A percentile compares a stretch with the other conserved stretches of the same genome.
Evolutionary conservation across 2,888 invertebrate species (phyloP).

Genomic region (Pristionchus exspectatus): DNA sequence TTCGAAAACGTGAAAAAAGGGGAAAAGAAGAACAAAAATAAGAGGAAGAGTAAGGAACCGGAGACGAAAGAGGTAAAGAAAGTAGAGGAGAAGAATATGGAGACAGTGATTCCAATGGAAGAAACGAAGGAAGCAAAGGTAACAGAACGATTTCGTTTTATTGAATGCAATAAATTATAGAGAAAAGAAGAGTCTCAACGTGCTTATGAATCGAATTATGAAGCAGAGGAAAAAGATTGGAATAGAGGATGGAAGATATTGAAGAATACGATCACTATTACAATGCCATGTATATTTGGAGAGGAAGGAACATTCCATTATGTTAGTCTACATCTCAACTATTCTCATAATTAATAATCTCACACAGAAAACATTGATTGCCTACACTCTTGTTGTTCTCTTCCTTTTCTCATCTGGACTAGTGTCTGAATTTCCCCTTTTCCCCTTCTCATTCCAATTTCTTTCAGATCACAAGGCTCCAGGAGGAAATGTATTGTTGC

Average conservation of each 20-base stretch:
- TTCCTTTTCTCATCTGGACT: background rate
- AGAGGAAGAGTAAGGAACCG: background rate
- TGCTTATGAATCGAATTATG: conserved; percentile 4
- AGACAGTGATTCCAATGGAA: background rate
- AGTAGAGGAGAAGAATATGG: background rate
- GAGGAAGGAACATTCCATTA: background rate
- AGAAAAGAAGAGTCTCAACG: conserved; percentile 10
- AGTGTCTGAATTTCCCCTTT: background rate
- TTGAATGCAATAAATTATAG: background rate
- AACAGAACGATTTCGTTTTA: too few species aligned
- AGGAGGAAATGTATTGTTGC: conserved; percentile 5
- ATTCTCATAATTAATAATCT: background rate
- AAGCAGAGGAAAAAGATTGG: conserved; percentile 25
- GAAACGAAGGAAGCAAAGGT: background rate
- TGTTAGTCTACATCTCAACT: background rate
- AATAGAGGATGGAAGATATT: conserved; percentile 16
- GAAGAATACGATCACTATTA: conserved; percentile 22
- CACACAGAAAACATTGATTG: background rate
- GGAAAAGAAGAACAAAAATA: background rate
- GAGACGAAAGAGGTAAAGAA: background rate
- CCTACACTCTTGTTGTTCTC: background rate
- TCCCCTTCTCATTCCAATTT: background rate
- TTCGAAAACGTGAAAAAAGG: background rate
- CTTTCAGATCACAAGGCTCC: background rate
- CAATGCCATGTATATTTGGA: background rate